These are phyloP conservation scores for Odontophorus gujanensis DNA, from an alignment of 2,113 vertebrate species.

Conservation along the genomic window DNA sequence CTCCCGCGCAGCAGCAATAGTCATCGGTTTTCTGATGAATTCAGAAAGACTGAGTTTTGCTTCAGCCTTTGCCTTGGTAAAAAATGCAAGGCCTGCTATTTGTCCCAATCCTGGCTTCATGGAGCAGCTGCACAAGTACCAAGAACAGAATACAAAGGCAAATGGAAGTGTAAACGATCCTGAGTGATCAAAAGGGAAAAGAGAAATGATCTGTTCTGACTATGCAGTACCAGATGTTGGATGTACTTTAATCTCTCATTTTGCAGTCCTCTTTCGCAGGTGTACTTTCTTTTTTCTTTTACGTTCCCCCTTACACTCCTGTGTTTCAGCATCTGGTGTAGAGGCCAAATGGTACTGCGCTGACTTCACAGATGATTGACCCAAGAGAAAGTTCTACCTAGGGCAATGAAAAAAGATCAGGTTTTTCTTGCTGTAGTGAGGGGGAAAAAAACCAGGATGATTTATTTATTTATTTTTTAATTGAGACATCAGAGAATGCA, in stretches of 20 bases:
- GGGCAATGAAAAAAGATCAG: background rate
- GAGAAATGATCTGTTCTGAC: background rate
- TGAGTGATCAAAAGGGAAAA: conserved; percentile 17
- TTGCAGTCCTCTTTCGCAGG: background rate
- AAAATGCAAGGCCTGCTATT: conserved; percentile 84
- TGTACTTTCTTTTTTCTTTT: background rate
- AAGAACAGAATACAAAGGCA: conserved; percentile 61
- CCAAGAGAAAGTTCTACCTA: background rate
- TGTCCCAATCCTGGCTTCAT: conserved; percentile 93
- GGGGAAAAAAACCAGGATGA: background rate
- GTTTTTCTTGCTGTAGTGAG: background rate
- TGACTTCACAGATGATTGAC: background rate
- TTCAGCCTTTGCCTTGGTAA: conserved; percentile 87
- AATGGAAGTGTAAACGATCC: conserved; percentile 54
- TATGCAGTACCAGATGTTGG: background rate
- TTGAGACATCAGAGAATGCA: background rate
- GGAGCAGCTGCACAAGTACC: conserved; percentile 91
- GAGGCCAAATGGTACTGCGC: background rate
- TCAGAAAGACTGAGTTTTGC: conserved; percentile 86
- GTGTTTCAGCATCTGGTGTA: background rate
- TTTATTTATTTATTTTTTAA: background rate
- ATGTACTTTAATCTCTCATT: background rate
- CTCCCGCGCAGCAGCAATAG: conserved; percentile 88
- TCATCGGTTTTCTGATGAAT: conserved; percentile 93
- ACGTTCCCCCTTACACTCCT: background rate